Conservation (phyloP, 2,888 invertebrate species). For the Drosophila melanosoma region DNA sequence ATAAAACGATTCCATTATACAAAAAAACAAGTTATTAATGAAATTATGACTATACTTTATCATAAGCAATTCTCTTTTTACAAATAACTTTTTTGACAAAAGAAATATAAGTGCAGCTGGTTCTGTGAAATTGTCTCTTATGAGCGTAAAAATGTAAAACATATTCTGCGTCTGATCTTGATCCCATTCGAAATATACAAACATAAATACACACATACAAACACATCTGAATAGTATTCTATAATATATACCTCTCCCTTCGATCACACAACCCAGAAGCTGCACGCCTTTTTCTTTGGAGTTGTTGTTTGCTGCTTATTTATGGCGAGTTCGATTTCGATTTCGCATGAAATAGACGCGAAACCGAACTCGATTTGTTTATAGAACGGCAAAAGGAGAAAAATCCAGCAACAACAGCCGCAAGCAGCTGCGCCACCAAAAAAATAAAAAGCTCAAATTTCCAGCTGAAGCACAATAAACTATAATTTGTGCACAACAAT, state of each 20-base stretch:
- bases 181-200: background rate
- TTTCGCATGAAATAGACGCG: slow-evolving; percentile 22
- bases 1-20: background rate
- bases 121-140: background rate
- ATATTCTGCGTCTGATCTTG: background rate
- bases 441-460: slow-evolving; percentile 58
- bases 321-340: slow-evolving; percentile 6
- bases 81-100: background rate
- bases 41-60: background rate
- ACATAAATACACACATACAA: background rate
- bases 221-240: background rate
- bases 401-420: slow-evolving; percentile 4
- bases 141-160: accelerated
- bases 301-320: slow-evolving; percentile 8
- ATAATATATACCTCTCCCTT: background rate
- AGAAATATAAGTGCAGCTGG: background rate
- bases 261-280: background rate
- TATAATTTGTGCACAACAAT: slow-evolving; percentile 56
- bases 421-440: slow-evolving; percentile 28
- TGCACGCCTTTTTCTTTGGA: background rate
- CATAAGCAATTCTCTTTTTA: background rate
- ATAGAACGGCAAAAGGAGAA: slow-evolving; percentile 20
- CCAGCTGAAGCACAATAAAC: slow-evolving; percentile 63
- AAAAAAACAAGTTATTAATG: background rate
- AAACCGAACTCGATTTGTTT: slow-evolving; percentile 39